These are phyloP conservation scores for Nestor notabilis DNA, from an alignment of 2,113 vertebrate genomes.

Conservation along the genomic window DNA sequence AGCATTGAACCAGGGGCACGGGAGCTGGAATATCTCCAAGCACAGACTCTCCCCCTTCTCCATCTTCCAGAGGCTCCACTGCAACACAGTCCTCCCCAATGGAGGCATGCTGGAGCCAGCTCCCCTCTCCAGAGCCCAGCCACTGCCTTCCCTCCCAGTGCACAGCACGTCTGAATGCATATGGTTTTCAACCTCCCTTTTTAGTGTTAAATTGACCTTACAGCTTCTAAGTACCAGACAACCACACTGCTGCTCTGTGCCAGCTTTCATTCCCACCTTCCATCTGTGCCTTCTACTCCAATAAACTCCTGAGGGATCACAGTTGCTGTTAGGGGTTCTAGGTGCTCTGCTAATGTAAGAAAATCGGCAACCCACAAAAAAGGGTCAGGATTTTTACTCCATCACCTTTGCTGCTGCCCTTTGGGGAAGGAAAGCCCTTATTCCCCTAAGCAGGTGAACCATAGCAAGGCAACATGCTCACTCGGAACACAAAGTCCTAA, in stretches of 20 bases:
- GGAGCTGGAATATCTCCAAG: not conserved
- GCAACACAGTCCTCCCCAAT: not conserved
- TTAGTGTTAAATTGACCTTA: not conserved
- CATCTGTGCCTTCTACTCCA: not conserved
- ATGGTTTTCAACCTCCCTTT: not conserved
- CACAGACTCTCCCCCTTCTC: not conserved
- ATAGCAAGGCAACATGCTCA: not conserved
- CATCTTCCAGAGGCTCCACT: not conserved
- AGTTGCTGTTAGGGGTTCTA: not conserved
- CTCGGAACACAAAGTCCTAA: not conserved
- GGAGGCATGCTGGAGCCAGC: not conserved
- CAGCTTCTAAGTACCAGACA: not conserved
- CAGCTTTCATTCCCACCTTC: not conserved
- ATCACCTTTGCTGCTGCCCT: not conserved
- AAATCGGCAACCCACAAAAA: not conserved
- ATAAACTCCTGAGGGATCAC: not conserved
- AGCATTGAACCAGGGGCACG: rapidly evolving
- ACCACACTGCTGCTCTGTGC: not conserved
- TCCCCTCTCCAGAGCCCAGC: not conserved
- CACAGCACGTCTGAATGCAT: too few relatives aligned
- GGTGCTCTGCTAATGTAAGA: not conserved
- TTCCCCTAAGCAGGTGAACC: not conserved
- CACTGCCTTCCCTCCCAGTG: not conserved
- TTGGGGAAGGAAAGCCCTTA: not conserved
- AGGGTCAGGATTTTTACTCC: not conserved